Evolutionary conservation across 2,797 vertebrate species (phyloP), one percentile per base, ranked within the genome.

Genomic region (Diceros bicornis): DNA sequence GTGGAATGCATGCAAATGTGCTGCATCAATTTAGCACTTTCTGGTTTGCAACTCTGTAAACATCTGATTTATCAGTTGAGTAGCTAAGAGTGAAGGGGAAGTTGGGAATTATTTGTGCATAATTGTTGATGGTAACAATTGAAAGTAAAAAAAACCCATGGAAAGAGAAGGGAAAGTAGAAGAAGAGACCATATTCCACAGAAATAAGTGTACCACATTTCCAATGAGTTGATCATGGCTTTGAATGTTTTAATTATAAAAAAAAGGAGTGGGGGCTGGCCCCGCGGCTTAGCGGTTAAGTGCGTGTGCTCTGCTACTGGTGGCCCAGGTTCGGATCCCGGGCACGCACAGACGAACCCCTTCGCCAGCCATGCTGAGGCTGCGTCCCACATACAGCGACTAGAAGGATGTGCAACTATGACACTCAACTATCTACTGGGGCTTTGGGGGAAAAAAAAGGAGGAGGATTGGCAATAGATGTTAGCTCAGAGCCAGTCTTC

Each of bases 1-100:
- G 68, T 57, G 34, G 47, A 50, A 94, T 47, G 32, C 34, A 68
- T 86, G 77, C 44, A 95, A 52, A 97, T 93, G 14, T 52, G 27
- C 32, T 66, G 11, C 32, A 47, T 52, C 9, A 8, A 37, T n/a
- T 94, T 90, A 74, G 37, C 50, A 55, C 32, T 34, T 91, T 52
- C 25, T 62, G 12, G 10, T 71, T 72, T 87, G 29, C 27, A 89
- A 52, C 72, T 75, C 66, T 52, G 41, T 87, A 55, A 90, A 90
- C 55, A 57, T 16, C 21, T 16, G 34, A 44, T 92, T 88, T 97
- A 50, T 55, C n/a, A 74, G 66, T 41, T 59, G 18, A 92, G 50
- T 62, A 84, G 27, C 34, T 55, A n/a, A 81, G 44, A 71, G 32
- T 23, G 44, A 84, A 71, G 29, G 5, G 11, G 29, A 75, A 72